Evolutionary conservation across 2,888 invertebrate species (phyloP).

Genomic region (Hyles lineata): DNA sequence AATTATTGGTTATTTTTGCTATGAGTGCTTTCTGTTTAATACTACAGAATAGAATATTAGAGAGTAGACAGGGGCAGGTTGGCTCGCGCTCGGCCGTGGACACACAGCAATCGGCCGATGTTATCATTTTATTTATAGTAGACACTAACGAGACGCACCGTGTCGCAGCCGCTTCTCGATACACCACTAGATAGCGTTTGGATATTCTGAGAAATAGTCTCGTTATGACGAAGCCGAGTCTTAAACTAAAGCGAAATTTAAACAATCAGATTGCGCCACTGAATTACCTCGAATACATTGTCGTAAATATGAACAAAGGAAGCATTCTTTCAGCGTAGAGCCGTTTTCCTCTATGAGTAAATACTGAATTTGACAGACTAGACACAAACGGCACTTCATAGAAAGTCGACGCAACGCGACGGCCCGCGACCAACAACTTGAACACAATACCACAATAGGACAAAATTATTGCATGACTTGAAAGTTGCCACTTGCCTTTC

Average conservation of each 20-base stretch:
- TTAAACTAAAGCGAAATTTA: slow-evolving; percentile 27
- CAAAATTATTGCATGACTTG: slow-evolving; percentile 66
- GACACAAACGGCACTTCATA: slow-evolving; percentile 62
- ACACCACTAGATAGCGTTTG: slow-evolving; percentile 50
- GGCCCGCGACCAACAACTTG: slow-evolving; percentile 57
- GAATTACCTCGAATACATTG: slow-evolving; percentile 40
- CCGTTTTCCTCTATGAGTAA: slow-evolving; percentile 49
- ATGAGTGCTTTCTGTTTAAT: neutral
- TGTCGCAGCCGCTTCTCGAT: slow-evolving; percentile 53
- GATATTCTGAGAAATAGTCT: slow-evolving; percentile 43
- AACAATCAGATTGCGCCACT: slow-evolving; percentile 47
- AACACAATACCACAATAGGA: slow-evolving; percentile 67
- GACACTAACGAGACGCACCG: slow-evolving; percentile 68
- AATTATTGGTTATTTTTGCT: neutral
- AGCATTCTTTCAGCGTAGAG: slow-evolving; percentile 45
- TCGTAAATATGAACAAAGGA: slow-evolving; percentile 47
- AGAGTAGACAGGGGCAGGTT: neutral
- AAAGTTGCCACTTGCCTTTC: slow-evolving; percentile 50
- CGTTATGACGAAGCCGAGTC: slow-evolving; percentile 28
- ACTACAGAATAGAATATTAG: neutral
- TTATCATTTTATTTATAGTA: slow-evolving; percentile 74
- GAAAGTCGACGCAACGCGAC: slow-evolving; percentile 60
- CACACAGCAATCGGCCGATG: slow-evolving; percentile 52
- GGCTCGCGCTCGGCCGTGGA: neutral
- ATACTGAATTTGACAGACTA: slow-evolving; percentile 55